Conservation (phyloP, 37 sponge, comb jelly and placozoan genomes). For the Mnemiopsis leidyi region DNA sequence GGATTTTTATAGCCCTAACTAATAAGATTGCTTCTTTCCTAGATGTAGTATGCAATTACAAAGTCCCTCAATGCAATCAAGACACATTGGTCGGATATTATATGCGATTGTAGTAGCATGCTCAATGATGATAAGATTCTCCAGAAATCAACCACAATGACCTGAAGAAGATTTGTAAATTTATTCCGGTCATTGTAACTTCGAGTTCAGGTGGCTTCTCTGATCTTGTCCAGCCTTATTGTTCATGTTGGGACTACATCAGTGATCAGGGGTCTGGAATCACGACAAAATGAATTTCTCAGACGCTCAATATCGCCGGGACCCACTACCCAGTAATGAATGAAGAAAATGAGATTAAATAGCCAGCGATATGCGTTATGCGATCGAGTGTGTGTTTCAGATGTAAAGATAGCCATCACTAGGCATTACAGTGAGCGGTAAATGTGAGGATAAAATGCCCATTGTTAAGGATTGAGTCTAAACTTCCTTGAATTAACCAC, state of each 20-base stretch:
- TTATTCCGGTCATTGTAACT: background rate
- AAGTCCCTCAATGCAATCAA: background rate
- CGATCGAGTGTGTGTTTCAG: background rate
- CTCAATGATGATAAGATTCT: too few species aligned
- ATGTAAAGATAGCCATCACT: background rate
- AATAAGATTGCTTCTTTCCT: background rate
- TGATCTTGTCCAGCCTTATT: background rate
- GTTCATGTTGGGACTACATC: background rate
- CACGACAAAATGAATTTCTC: background rate
- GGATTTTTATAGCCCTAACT: too few species aligned
- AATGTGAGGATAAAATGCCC: background rate
- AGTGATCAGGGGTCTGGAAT: background rate
- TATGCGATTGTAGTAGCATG: background rate
- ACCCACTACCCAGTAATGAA: too few species aligned
- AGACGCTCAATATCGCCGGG: background rate
- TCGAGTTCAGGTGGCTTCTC: background rate
- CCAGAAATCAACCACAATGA: too few species aligned
- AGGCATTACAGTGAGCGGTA: too few species aligned
- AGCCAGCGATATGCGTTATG: background rate
- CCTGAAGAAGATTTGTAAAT: background rate
- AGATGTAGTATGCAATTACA: background rate
- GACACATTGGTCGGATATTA: background rate
- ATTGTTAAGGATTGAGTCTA: too few species aligned
- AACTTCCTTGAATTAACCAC: background rate
- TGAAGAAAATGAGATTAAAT: background rate